Evolutionary conservation across 2,888 invertebrate genomes (phyloP).

Genomic region (Caenorhabditis becei): DNA sequence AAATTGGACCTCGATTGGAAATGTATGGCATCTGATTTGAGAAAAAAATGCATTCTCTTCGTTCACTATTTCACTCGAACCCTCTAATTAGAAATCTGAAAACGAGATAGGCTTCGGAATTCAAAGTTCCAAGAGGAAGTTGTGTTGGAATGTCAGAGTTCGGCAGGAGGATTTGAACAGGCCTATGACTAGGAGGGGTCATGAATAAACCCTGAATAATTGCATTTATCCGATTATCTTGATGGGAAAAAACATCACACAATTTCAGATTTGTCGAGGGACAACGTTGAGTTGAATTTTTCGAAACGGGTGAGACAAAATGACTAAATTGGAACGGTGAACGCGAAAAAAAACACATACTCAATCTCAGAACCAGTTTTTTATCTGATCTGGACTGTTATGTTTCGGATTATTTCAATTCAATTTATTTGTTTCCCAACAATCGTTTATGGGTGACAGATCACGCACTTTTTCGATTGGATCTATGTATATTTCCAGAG

Average conservation of each 20-base stretch:
- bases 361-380: conserved; percentile 41
- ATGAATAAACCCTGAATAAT: conserved; percentile 72
- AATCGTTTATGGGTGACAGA: conserved; percentile 49
- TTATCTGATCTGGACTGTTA: conserved; percentile 51
- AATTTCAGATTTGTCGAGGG: conserved; percentile 29
- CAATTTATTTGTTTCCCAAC: too few species aligned
- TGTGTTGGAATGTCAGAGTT: conserved; percentile 20
- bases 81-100: conserved; percentile 31
- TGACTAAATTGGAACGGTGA: conserved; percentile 53
- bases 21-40: conserved; percentile 59
- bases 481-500: conserved; percentile 9
- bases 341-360: conserved; percentile 28
- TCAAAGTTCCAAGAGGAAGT: conserved; percentile 5
- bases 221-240: conserved; percentile 70
- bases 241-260: conserved; percentile 49
- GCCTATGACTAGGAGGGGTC: conserved; percentile 31
- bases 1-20: conserved; percentile 44
- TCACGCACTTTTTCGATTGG: conserved; percentile 34
- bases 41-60: conserved; percentile 10
- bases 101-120: neutral
- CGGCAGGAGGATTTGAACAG: conserved; percentile 30
- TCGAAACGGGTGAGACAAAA: conserved; percentile 32
- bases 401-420: conserved; percentile 56
- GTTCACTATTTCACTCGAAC: conserved; percentile 17
- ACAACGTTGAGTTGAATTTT: conserved; percentile 30